A percentile compares a stretch with the other conserved stretches of the same genome.
Conservation (phyloP, 2,113 vertebrate species). For the Oncorhynchus kisutch region DNA sequence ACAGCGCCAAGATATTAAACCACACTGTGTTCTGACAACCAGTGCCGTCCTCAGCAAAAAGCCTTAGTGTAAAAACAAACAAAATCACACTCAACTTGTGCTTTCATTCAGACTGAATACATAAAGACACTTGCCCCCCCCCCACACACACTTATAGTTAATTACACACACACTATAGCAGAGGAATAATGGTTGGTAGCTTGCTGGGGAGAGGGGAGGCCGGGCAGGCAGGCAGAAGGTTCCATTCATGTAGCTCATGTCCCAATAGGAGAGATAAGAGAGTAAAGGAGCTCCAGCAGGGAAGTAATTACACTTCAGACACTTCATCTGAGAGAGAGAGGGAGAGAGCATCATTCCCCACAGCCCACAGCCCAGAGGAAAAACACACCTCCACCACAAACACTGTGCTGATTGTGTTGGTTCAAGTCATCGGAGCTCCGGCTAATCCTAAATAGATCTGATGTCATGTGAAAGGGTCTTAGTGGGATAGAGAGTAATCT, state of each 20-base stretch:
- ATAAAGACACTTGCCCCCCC: background rate
- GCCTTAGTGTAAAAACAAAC: constrained; percentile 48
- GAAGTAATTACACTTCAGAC: constrained; percentile 62
- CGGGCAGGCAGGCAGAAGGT: constrained; percentile 19
- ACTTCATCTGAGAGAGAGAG: constrained; percentile 11
- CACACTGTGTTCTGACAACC: constrained; percentile 60
- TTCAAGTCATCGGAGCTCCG: constrained; percentile 33
- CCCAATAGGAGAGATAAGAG: constrained; percentile 62
- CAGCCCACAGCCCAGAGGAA: constrained; percentile 2
- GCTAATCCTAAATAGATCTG: constrained; percentile 44
- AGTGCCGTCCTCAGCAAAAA: constrained; percentile 61
- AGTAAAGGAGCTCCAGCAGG: constrained; percentile 25
- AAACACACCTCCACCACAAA: constrained; percentile 11
- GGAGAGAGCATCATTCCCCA: too few relatives aligned
- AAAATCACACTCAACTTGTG: constrained; percentile 56
- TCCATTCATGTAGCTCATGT: constrained; percentile 61
- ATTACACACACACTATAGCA: background rate
- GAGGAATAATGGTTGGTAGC: constrained; percentile 39
- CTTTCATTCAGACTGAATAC: constrained; percentile 36
- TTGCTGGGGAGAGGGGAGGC: background rate
- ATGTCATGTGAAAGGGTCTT: constrained; percentile 39
- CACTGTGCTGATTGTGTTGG: constrained; percentile 29
- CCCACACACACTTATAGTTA: background rate
- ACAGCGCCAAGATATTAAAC: constrained; percentile 62
- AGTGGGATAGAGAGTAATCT: constrained; percentile 20